phyloP scores from a whole-genome alignment of 1,140 invertebrate species.

The Hylaeus anthracinus region DNA sequence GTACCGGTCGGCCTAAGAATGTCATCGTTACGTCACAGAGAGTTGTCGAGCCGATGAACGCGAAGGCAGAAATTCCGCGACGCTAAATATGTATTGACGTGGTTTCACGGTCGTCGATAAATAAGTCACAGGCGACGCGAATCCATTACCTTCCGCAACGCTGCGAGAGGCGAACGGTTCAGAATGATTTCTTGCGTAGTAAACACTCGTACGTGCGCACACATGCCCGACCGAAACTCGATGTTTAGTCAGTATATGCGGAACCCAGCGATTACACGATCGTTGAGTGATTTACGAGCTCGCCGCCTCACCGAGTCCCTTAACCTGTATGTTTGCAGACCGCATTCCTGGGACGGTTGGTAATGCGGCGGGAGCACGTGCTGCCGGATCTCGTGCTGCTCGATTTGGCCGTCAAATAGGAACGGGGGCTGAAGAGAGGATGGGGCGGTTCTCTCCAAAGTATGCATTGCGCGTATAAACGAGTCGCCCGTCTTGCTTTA shows the following conservation, averaged over 20 bases:
- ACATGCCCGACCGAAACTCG: background rate
- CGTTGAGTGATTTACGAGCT: conserved; percentile 56
- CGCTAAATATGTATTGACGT: no score
- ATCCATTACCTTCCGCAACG: conserved; percentile 42
- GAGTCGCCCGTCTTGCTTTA: background rate
- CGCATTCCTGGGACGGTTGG: conserved; percentile 46
- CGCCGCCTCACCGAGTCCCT: conserved; percentile 36
- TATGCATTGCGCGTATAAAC: conserved; percentile 3
- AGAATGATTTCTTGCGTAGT: conserved; percentile 14
- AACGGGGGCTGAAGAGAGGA: background rate
- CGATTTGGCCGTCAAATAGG: conserved; percentile 31
- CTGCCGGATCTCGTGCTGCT: conserved; percentile 37
- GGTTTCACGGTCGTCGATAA: conserved; percentile 16
- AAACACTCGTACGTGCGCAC: background rate
- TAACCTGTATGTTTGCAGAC: conserved; percentile 52
- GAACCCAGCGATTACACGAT: conserved; percentile 46
- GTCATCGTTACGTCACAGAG: no score
- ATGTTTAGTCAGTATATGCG: conserved; percentile 28
- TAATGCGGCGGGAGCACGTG: conserved; percentile 42
- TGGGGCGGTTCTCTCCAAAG: conserved; percentile 8
- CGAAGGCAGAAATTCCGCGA: background rate
- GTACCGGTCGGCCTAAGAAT: no score
- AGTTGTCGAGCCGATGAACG: no score
- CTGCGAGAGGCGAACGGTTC: background rate
- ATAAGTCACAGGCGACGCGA: conserved; percentile 11